Conservation (phyloP, 2,797 vertebrate species). For the Spondyliosoma cantharus region DNA sequence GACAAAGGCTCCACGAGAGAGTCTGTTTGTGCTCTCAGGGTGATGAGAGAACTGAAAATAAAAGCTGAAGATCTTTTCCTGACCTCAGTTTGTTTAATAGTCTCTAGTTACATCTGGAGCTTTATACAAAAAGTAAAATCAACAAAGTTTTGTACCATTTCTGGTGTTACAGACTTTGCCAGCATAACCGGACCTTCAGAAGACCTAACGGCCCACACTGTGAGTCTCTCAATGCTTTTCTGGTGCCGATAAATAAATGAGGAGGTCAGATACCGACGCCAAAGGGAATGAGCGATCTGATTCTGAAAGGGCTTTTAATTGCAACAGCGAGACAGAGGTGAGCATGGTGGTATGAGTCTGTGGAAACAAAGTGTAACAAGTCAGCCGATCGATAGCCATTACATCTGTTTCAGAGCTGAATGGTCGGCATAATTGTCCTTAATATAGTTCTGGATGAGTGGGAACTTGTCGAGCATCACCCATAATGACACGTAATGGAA, state of each 20-base stretch:
- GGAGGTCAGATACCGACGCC: not conserved
- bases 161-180: not conserved
- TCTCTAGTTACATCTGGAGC: not conserved
- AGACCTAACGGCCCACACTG: not conserved
- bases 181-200: not conserved
- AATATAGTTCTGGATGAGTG: conserved; percentile 48
- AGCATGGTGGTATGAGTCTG: not conserved
- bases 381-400: conserved; percentile 37
- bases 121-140: not conserved
- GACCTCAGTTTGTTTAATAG: not conserved
- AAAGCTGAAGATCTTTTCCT: conserved; percentile 14
- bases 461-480: conserved; percentile 25
- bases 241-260: not conserved
- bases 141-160: not conserved
- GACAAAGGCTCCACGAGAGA: not conserved
- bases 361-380: conserved; percentile 29
- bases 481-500: conserved; percentile 18
- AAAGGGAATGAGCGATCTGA: not conserved
- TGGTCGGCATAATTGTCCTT: conserved; percentile 29
- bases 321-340: conserved; percentile 10
- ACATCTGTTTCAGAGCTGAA: conserved; percentile 32
- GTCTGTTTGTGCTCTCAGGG: not conserved
- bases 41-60: conserved; percentile 6
- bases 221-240: conserved; percentile 1
- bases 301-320: conserved; percentile 22